Base-by-base conservation (phyloP, 2,888 invertebrate genomes). In the Diplolepis rosae region DNA sequence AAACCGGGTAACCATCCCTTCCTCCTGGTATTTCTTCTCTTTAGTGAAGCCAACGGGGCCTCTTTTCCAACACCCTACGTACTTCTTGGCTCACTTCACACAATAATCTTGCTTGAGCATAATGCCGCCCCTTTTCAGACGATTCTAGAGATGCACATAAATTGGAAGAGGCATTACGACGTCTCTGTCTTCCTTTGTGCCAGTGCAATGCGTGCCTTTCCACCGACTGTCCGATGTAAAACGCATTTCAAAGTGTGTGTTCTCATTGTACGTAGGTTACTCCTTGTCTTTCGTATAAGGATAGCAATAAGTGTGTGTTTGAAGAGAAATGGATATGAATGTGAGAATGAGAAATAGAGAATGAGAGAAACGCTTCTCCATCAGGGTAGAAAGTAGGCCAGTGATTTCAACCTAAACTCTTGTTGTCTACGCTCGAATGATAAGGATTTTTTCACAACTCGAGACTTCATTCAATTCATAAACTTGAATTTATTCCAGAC, bases 111-210 rank as follows among this genome's bases (percentile, higher is more conserved):
- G 61, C 61, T 61, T n/a, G 61, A 61, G 35, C 61, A 61, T 61
- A 61, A 61, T 61, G 61, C 61, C 61, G 32, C 61, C 61, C 61
- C 61, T 61, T 61, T 61, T 61, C 35, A 61, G 61, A 39, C 35
- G 35, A 39, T 61, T 24, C 7, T 39, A 61, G 61, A 61, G 39
- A 61, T 61, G 70, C 72, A 75, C 75, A 79, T 79, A 76, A 79
- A 80, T 79, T 80, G 76, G 71, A 79, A 75, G 76, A 76, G 73
- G 71, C 74, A 78, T 79, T 78, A 74, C 72, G 35, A 39, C 35
- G 39, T 39, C 61, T 61, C 61, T 61, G 35, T 35, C 39, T 61
- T 50, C 50, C 50, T 50, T 50, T 50, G 50, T 50, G 50, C 18
- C 13, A 24, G 24, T 50, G 50, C 50, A 50, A 50, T 50, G 50